Evolutionary conservation across 2,888 invertebrate species (phyloP), one percentile per base, ranked within the genome.

Genomic region (Gymnocheta viridis): DNA sequence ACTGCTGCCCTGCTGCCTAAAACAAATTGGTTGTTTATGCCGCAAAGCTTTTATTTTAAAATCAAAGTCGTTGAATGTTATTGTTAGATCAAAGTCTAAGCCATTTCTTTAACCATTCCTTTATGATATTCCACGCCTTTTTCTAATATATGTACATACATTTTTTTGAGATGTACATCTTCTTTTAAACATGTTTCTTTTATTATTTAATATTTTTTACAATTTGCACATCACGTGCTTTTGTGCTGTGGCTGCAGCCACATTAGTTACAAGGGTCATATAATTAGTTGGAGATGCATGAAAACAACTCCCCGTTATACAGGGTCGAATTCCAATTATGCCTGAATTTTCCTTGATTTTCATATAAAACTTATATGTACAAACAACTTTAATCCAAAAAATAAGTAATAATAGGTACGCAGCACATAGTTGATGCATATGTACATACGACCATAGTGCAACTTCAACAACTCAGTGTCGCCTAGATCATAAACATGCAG

Each of bases 321-420:
- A 60, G 83, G 76, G 76, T 83, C 80, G 77, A 67, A 72, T 72
- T 70, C 77, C 77, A 62, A 81, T 81, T 77, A 73, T 84, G 41
- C 54, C 62, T 56, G 27, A 10, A 81, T 44, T 77, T 77, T 62
- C 56, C 62, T 73, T 80, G 1, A 38, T 29, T 66, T 73, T 74
- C 10, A 73, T 41, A 56, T 49, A 49, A 49, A 44, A 72, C 38
- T 0, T 73, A n/a, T n/a, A n/a, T 56, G 7, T 44, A 41, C 4
- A 60, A 41, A 54, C 7, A 41, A 54, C 7, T 73, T 73, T 76
- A 62, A 54, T 69, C 60, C 41, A 60, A 81, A 38, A 49, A 3
- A 29, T 24, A 17, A 10, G n/a, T 24, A 51, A 49, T 60, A 62
- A 44, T 44, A 76, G 67, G 17, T 49, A 60, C 69, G 12, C 72